Evolutionary conservation across 2,113 vertebrate genomes (phyloP), one percentile per base, ranked within the genome.

Genomic region (Salvator merianae): DNA sequence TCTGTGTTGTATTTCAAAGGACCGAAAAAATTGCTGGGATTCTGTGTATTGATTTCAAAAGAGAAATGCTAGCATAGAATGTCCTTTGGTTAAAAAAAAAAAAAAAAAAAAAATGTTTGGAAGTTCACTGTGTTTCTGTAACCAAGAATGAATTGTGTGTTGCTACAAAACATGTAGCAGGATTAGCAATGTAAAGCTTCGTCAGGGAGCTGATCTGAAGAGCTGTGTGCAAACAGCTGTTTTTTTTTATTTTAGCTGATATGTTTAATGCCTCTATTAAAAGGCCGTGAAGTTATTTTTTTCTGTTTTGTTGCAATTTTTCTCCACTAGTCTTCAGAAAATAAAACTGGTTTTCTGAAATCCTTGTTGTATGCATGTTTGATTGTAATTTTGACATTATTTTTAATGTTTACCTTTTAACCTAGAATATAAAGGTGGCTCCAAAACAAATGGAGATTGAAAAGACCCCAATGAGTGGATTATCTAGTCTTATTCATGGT

Each of bases 181-280:
- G 83, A 84, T 76, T 90, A 59, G 77, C 71, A 79, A 82, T 87
- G 26, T 91, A 91, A 91, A 87, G 90, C 92, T 94, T 94, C n/a
- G 32, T 26, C 34, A n/a, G 84, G 92, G 87, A 94, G 91, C 89
- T 89, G 66, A 84, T 93, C 84, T 82, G 81, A 92, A 84, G 7
- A 91, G 92, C 93, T 93, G 88, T 91, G 73, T 91, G 82, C 90
- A 91, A n/a, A 90, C 91, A 93, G 93, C 90, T 91, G 73, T 55
- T 65, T 91, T n/a, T n/a, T n/a, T n/a, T 91, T 88, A 84, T n/a
- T 88, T 82, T 75, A 79, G 59, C 30, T 89, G 77, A 59, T 86
- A 82, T 85, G 84, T 59, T 83, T 91, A 53, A 86, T 83, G 50
- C 36, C 84, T 78, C 22, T 86, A 47, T 85, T 92, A 91, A 79